Evolutionary conservation across 2,113 vertebrate genomes (phyloP).

Genomic region (Halichoeres trimaculatus): DNA sequence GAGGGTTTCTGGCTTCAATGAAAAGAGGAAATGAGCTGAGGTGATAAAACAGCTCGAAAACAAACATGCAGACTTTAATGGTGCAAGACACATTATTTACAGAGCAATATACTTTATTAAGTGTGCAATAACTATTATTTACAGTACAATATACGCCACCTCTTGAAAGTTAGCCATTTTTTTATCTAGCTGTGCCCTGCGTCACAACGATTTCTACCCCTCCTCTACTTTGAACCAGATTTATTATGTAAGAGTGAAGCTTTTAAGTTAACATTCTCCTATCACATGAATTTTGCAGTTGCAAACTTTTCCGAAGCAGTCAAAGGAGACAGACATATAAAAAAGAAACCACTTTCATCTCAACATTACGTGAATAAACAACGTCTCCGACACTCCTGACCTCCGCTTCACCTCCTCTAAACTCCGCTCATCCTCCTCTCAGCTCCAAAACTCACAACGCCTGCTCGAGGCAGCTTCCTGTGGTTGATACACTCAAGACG

Average conservation of each 20-base stretch:
- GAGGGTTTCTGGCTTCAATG: conserved; percentile 12
- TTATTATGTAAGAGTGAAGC: too few species aligned
- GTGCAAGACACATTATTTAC: not conserved
- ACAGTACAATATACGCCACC: too few species aligned
- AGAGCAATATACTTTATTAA: too few species aligned
- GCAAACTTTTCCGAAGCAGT: not conserved
- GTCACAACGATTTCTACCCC: too few species aligned
- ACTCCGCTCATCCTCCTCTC: conserved; percentile 22
- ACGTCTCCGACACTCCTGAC: conserved; percentile 37
- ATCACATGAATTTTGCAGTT: too few species aligned
- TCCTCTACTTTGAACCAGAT: too few species aligned
- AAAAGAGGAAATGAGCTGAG: conserved; percentile 21
- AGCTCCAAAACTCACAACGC: conserved; percentile 15
- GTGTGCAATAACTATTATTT: too few species aligned
- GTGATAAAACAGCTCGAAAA: conserved; percentile 21
- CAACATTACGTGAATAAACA: conserved; percentile 7
- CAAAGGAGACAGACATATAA: not conserved
- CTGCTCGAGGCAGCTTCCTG: conserved; percentile 55
- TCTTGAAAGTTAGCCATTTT: too few species aligned
- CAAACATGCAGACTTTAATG: conserved; percentile 13
- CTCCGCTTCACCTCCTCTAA: conserved; percentile 48
- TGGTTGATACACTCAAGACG: conserved; percentile 58
- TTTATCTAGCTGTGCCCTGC: too few species aligned
- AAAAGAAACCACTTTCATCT: conserved; percentile 11
- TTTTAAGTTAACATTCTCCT: too few species aligned